Percentiles rank a stretch among this genome's conserved stretches.
Conservation (phyloP, 1,140 invertebrate species). For the Aplysia californica region DNA sequence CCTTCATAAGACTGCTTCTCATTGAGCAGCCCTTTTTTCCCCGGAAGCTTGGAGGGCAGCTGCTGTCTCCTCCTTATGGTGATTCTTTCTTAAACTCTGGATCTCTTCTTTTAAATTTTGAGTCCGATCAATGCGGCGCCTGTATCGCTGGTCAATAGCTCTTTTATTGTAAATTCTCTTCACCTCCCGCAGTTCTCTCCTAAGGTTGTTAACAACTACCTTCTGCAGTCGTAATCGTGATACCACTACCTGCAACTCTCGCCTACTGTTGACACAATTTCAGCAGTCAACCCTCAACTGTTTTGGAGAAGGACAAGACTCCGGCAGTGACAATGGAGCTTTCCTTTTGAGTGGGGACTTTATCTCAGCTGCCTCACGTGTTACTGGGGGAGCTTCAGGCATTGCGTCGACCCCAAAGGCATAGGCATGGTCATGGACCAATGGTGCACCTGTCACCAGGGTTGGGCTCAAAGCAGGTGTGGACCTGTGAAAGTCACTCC, state of each 20-base stretch:
- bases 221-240: not conserved
- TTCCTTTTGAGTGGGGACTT: not conserved
- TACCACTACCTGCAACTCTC: not conserved
- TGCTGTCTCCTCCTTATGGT: not conserved
- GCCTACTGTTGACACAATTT: not conserved
- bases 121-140: not conserved
- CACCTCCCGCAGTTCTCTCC: not conserved
- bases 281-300: not conserved
- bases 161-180: not conserved
- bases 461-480: too few species aligned
- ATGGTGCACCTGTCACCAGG: too few species aligned
- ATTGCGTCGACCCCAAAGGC: too few species aligned
- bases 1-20: not conserved
- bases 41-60: too few species aligned
- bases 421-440: too few species aligned
- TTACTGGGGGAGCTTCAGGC: not conserved
- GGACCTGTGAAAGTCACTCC: too few species aligned
- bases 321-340: not conserved
- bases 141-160: not conserved
- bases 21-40: not conserved
- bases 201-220: not conserved
- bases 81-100: not conserved
- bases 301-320: not conserved
- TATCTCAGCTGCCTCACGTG: not conserved
- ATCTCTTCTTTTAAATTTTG: not conserved